phyloP scores from a whole-genome alignment of 1,140 invertebrate genomes.

The Cheumatopsyche charites region DNA sequence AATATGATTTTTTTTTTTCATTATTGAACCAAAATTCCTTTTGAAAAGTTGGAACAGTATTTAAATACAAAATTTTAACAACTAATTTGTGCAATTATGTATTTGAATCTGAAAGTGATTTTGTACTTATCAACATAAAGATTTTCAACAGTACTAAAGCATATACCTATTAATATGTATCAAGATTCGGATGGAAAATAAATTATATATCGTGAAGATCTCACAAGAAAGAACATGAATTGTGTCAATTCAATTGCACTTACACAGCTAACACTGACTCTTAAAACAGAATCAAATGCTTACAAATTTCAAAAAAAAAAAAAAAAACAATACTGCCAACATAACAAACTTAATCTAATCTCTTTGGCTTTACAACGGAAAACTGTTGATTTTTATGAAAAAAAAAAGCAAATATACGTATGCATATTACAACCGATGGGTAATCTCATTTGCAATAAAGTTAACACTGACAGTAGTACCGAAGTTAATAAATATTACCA shows the following conservation, averaged over 20 bases:
- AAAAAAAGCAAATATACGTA: conserved; percentile 1
- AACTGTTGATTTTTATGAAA: background rate
- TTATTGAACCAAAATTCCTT: no score
- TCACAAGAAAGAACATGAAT: no score
- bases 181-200: no score
- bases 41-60: no score
- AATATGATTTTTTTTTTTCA: no score
- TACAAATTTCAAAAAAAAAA: background rate
- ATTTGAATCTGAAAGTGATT: background rate
- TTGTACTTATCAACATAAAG: background rate
- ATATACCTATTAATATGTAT: no score
- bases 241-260: no score
- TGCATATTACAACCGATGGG: background rate
- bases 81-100: no score
- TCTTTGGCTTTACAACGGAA: conserved; percentile 42
- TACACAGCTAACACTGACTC: conserved; percentile 25
- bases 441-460: background rate
- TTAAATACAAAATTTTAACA: no score
- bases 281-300: conserved; percentile 43
- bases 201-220: no score
- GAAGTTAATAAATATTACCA: background rate
- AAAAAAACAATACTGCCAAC: background rate
- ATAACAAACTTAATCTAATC: conserved; percentile 33
- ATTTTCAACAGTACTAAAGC: no score
- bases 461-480: background rate